Conservation (phyloP, 2,797 vertebrate genomes). For the Amniataba percoides region DNA sequence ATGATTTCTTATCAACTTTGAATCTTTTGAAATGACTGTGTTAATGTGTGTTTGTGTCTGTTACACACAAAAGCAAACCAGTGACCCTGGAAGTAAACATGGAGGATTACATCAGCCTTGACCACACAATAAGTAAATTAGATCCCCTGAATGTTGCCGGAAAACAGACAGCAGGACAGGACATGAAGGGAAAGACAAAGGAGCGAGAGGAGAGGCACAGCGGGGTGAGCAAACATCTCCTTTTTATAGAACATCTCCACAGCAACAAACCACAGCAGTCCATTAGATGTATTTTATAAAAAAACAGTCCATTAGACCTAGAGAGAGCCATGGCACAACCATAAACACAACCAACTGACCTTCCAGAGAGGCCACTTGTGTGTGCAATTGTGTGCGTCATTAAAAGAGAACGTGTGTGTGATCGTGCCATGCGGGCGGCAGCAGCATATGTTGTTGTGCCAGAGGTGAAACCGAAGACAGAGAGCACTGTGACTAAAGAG, state of each 20-base stretch:
- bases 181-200: neutral
- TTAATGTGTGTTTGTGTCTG: neutral
- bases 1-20: too few relatives aligned
- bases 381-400: neutral
- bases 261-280: slow-evolving; percentile 56
- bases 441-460: slow-evolving; percentile 40
- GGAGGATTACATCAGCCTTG: too few relatives aligned
- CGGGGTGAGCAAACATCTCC: slow-evolving; percentile 19
- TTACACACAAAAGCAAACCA: neutral
- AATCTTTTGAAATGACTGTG: neutral
- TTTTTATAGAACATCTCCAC: slow-evolving; percentile 55
- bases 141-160: neutral
- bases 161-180: neutral
- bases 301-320: slow-evolving; percentile 61
- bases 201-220: neutral
- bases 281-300: slow-evolving; percentile 46
- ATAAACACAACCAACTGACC: slow-evolving; percentile 37
- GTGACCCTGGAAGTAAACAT: neutral
- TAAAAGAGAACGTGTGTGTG: neutral
- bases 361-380: slow-evolving; percentile 45
- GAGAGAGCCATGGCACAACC: neutral
- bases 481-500: neutral
- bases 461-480: slow-evolving; percentile 8
- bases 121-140: neutral
- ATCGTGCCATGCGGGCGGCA: slow-evolving; percentile 5